Base-by-base conservation (phyloP, 2,888 invertebrate genomes). In the Hemithea aestivaria region DNA sequence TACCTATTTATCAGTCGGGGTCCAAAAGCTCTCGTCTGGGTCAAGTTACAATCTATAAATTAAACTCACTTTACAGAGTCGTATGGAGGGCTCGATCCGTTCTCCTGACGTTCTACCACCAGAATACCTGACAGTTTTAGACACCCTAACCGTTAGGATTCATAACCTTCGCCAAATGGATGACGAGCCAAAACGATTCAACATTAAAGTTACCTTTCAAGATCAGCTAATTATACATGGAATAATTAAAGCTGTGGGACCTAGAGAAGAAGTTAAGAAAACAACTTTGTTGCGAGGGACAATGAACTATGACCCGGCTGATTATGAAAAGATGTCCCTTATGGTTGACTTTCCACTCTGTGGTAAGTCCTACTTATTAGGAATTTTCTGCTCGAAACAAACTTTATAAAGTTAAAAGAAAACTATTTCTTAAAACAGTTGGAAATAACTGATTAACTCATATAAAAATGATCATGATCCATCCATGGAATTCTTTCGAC, bases 311-410 rank as follows among this genome's bases (percentile, higher is more conserved):
- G 79, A 83, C 45, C 83, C 85, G 0, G 74, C 81, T 0, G 75
- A 84, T 58, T 81, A 82, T 41, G 74, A 76, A 35, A 79, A 72
- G 62, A 82, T 85, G 79, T 68, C 73, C 45, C 36, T 64, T 0
- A 77, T 77, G 44, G 79, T 78, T 10, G 71, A 84, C 49, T 50
- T 39, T 35, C 84, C 85, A n/a, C 52, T 87, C n/a, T 58, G 62
- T 32, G 77, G 85, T 85, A 53, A 49, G 55, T 12, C 5, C 16
- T 35, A 20, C 7, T 10, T 2, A n/a, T n/a, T n/a, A n/a, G n/a
- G n/a, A n/a, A n/a, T n/a, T n/a, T n/a, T n/a, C n/a, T n/a, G n/a
- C n/a, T n/a, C n/a, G n/a, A n/a, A n/a, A n/a, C n/a, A n/a, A n/a
- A n/a, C n/a, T n/a, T n/a, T n/a, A n/a, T n/a, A n/a, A n/a, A n/a